A percentile compares a stretch with the other conserved stretches of the same genome.
phyloP scores from a whole-genome alignment of 2,797 vertebrate species.

The Chelonia mydas region DNA sequence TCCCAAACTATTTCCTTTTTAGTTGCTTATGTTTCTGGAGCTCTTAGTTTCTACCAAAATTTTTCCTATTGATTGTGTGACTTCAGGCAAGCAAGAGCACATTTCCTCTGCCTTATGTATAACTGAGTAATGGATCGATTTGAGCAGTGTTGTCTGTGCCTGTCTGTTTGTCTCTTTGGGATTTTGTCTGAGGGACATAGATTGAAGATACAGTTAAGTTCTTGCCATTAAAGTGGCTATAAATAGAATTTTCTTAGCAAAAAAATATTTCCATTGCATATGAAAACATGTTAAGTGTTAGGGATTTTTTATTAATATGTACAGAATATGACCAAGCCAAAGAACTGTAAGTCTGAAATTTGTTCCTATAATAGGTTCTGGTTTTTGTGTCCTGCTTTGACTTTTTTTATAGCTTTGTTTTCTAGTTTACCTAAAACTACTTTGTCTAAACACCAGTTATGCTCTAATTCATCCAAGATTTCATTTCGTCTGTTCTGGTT shows the following conservation, averaged over 20 bases:
- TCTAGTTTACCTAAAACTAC: background rate
- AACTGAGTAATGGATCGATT: background rate
- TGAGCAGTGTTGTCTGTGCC: background rate
- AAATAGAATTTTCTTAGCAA: background rate
- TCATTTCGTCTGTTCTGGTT: background rate
- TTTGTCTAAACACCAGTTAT: background rate
- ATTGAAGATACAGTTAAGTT: background rate
- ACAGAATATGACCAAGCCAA: background rate
- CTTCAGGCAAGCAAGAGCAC: conserved; percentile 3
- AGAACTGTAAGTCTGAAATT: background rate
- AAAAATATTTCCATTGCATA: background rate
- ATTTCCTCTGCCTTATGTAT: conserved; percentile 8
- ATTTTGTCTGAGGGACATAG: background rate
- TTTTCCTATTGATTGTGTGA: background rate
- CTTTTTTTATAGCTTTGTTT: background rate
- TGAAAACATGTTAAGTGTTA: background rate
- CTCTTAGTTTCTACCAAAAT: background rate
- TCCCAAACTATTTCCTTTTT: background rate
- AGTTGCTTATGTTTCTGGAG: background rate
- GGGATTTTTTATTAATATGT: background rate
- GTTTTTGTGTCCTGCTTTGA: background rate
- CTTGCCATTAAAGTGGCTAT: background rate
- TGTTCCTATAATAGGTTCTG: background rate
- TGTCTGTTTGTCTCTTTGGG: background rate
- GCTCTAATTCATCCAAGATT: background rate